A percentile compares a stretch with the other conserved stretches of the same genome.
Evolutionary conservation across 2,113 vertebrate species (phyloP).

Genomic region (Mola mola): DNA sequence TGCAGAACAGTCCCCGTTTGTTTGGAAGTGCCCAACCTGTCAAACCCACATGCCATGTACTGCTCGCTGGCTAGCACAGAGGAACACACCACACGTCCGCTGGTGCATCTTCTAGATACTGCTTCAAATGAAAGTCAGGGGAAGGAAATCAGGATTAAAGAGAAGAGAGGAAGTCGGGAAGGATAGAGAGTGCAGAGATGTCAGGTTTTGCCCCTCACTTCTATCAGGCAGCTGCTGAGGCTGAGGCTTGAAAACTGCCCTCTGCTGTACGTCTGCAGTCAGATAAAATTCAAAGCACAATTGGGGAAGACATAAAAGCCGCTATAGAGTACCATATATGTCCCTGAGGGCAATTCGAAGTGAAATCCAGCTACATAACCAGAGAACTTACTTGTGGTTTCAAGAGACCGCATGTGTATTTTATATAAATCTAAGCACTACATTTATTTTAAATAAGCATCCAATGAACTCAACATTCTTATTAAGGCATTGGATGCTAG

Average conservation of each 20-base stretch:
- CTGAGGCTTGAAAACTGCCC: constrained; percentile 30
- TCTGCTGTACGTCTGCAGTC: constrained; percentile 6
- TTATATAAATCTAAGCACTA: neutral
- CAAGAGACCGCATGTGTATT: neutral
- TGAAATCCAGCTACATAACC: constrained; percentile 7
- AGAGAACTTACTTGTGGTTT: neutral
- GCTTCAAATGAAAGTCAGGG: constrained; percentile 37
- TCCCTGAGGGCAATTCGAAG: neutral
- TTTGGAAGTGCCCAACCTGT: constrained; percentile 67
- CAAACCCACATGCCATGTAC: constrained; percentile 61
- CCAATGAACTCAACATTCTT: no score
- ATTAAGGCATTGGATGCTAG: constrained; percentile 1
- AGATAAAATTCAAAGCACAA: constrained; percentile 32
- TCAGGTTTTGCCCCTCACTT: constrained; percentile 40
- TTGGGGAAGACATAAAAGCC: constrained; percentile 3
- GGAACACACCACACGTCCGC: constrained; percentile 72
- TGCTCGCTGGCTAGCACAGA: constrained; percentile 74
- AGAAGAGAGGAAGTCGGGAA: neutral
- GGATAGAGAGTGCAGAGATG: constrained; percentile 27
- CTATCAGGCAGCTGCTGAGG: constrained; percentile 39
- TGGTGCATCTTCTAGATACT: constrained; percentile 42
- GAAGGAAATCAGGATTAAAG: constrained; percentile 30
- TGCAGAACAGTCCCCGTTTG: constrained; percentile 63
- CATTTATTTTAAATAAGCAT: no score
- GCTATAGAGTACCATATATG: constrained; percentile 14